These are phyloP conservation scores for Hypena proboscidalis DNA, from an alignment of 2,888 invertebrate species.

Conservation along the genomic window DNA sequence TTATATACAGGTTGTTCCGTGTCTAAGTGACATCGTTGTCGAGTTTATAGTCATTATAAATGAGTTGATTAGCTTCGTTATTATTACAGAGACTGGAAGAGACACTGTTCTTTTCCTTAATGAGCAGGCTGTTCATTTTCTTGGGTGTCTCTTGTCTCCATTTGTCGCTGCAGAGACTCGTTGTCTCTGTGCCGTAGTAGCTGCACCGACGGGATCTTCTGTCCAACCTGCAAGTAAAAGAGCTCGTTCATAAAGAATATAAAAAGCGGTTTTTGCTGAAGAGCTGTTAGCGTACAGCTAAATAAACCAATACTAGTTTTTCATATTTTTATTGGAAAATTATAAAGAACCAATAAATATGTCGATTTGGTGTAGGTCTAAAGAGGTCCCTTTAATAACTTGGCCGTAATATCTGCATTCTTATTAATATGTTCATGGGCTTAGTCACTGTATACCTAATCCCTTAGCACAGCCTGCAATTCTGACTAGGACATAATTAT, in stretches of 20 bases:
- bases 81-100: slow-evolving; percentile 53
- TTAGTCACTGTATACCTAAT: too few relatives aligned
- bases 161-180: slow-evolving; percentile 57
- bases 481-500: too few relatives aligned
- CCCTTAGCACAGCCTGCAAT: too few relatives aligned
- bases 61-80: slow-evolving; percentile 52
- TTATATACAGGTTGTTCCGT: not conserved
- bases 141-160: slow-evolving; percentile 58
- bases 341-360: too few relatives aligned
- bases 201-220: slow-evolving; percentile 52
- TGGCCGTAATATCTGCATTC: too few relatives aligned
- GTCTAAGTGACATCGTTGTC: slow-evolving; percentile 40
- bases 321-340: too few relatives aligned
- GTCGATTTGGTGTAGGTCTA: too few relatives aligned
- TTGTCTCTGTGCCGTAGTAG: slow-evolving; percentile 60
- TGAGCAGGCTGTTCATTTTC: slow-evolving; percentile 47
- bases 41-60: slow-evolving; percentile 42
- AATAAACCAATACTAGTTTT: too few relatives aligned
- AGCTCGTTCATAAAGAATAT: too few relatives aligned
- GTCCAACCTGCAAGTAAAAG: slow-evolving; percentile 35
- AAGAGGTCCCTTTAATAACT: too few relatives aligned
- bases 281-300: too few relatives aligned
- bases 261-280: not conserved
- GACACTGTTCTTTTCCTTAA: slow-evolving; percentile 43
- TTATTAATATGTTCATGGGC: too few relatives aligned